Conservation (phyloP, 2,888 invertebrate genomes). For the Mactromeris polynyma region DNA sequence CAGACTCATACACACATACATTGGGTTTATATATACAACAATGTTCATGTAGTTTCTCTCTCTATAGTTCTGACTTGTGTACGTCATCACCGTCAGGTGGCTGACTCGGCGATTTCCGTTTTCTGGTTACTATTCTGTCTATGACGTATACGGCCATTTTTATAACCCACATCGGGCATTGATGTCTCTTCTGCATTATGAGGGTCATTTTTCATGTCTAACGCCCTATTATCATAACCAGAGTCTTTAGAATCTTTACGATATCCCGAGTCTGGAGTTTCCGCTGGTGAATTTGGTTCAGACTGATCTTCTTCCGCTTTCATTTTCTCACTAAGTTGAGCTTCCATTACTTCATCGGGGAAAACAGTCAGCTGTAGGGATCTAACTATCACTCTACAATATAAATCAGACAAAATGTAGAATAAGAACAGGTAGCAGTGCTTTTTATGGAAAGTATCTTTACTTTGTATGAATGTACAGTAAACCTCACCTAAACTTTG, state of each 20-base stretch:
- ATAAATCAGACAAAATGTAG: neutral
- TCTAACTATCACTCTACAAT: constrained; percentile 76
- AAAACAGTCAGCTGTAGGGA: constrained; percentile 78
- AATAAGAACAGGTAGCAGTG: too few species aligned
- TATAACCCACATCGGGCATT: constrained; percentile 28
- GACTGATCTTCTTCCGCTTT: constrained; percentile 38
- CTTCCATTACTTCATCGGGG: constrained; percentile 77
- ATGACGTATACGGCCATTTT: constrained; percentile 60
- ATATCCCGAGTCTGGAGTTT: constrained; percentile 61
- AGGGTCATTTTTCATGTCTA: constrained; percentile 63
- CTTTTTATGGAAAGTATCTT: too few species aligned
- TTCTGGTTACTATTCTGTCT: constrained; percentile 60
- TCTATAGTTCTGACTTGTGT: constrained; percentile 40
- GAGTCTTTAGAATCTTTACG: constrained; percentile 47
- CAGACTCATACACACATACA: neutral
- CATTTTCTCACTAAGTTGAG: constrained; percentile 75
- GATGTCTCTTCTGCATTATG: neutral
- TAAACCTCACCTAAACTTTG: too few species aligned
- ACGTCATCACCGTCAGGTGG: constrained; percentile 63
- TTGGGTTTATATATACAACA: neutral
- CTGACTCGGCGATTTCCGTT: constrained; percentile 52
- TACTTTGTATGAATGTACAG: too few species aligned
- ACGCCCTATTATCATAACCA: constrained; percentile 61
- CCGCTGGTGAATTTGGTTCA: constrained; percentile 39
- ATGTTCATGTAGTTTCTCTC: constrained; percentile 26